These are phyloP conservation scores for Drosophila trapezifrons DNA, from an alignment of 1,140 invertebrate species.

Conservation along the genomic window DNA sequence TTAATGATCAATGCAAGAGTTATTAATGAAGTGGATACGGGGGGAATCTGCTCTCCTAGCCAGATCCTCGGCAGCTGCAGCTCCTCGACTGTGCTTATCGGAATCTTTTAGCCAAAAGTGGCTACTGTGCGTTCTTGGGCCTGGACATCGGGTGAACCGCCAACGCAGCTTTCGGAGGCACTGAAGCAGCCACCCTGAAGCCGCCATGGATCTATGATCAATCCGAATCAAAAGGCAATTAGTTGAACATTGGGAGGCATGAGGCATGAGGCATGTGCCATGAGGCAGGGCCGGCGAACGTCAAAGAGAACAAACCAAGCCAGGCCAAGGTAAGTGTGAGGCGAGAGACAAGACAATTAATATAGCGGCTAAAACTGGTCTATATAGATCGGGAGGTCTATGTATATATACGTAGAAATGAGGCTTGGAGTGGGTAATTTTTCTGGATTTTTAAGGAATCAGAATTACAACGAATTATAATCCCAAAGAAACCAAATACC, in stretches of 20 bases:
- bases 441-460: no score
- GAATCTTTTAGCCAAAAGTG: slow-evolving; percentile 74
- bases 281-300: slow-evolving; percentile 12
- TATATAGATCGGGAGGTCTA: no score
- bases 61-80: slow-evolving; percentile 32
- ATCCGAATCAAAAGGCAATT: slow-evolving; percentile 55
- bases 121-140: slow-evolving; percentile 62
- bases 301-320: slow-evolving; percentile 13
- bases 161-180: slow-evolving; percentile 30
- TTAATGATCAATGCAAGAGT: slow-evolving; percentile 75
- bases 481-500: no score
- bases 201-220: slow-evolving; percentile 53
- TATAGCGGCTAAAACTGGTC: slow-evolving; percentile 11
- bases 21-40: slow-evolving; percentile 69
- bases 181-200: slow-evolving; percentile 40
- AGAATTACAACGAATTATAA: no score
- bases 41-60: not conserved
- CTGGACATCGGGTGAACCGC: slow-evolving; percentile 16
- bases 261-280: not conserved
- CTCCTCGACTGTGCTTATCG: slow-evolving; percentile 54
- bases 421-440: no score
- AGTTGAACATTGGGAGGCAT: slow-evolving; percentile 32
- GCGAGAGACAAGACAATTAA: slow-evolving; percentile 19
- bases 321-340: not conserved
- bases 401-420: no score